Conservation (phyloP, 2,113 vertebrate genomes). For the Rhinolophus sinicus region DNA sequence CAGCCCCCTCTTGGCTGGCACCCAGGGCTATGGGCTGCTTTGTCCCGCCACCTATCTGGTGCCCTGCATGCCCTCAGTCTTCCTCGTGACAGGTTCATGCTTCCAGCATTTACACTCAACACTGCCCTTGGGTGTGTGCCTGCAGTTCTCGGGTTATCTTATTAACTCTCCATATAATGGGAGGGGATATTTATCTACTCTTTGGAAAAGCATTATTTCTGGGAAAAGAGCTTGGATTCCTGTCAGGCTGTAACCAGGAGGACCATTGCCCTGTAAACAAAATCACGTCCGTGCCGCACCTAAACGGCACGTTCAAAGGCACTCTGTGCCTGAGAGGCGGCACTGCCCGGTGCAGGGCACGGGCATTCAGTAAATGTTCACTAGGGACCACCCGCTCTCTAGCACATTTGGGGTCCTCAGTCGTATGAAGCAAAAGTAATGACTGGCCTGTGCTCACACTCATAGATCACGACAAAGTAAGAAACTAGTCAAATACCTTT, state of each 20-base stretch:
- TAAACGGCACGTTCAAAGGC: background rate
- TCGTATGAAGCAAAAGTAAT: fast-evolving
- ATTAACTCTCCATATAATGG: background rate
- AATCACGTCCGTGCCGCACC: background rate
- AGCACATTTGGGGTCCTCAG: background rate
- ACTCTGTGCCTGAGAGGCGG: background rate
- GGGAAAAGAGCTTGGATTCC: slow-evolving; percentile 58
- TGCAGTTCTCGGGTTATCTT: background rate
- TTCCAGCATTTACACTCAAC: background rate
- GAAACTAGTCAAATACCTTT: background rate
- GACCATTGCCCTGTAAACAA: slow-evolving; percentile 43
- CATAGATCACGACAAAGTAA: background rate
- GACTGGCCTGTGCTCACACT: fast-evolving
- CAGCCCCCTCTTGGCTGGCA: fast-evolving
- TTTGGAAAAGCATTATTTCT: slow-evolving; percentile 43
- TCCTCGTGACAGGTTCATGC: background rate
- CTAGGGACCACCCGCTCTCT: background rate
- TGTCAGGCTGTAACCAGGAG: background rate
- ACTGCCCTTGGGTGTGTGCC: background rate
- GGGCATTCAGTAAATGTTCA: fast-evolving
- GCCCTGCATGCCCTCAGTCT: background rate
- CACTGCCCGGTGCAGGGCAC: fast-evolving
- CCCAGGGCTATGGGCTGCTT: background rate
- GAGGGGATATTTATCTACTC: slow-evolving; percentile 35
- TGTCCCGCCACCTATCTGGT: background rate